These are phyloP conservation scores for Pantala flavescens DNA, from an alignment of 1,140 invertebrate species.

Conservation along the genomic window DNA sequence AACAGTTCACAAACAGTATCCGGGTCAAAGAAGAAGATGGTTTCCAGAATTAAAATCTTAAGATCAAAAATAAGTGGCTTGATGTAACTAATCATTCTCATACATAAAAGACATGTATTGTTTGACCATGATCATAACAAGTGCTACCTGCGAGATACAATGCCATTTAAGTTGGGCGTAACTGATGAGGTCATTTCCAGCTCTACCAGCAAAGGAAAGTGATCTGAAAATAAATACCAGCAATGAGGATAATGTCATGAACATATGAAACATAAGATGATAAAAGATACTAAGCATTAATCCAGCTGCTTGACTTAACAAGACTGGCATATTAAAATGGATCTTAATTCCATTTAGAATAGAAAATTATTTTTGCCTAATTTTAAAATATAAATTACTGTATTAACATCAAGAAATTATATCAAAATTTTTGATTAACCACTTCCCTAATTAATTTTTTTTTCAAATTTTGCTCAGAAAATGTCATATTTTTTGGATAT, in stretches of 20 bases:
- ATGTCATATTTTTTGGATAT: too few relatives aligned
- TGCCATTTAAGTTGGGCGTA: slow-evolving; percentile 26
- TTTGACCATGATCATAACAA: not conserved
- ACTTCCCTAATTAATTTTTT: too few relatives aligned
- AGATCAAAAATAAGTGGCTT: not conserved
- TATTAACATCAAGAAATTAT: not conserved
- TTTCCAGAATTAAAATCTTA: not conserved
- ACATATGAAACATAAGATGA: not conserved
- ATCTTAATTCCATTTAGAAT: not conserved
- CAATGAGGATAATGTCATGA: not conserved
- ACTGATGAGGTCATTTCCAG: slow-evolving; percentile 68
- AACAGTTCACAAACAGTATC: not conserved
- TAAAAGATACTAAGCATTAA: not conserved
- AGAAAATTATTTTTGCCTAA: not conserved
- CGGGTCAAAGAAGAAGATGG: not conserved
- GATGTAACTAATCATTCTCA: not conserved
- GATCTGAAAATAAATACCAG: slow-evolving; percentile 51
- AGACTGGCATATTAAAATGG: not conserved
- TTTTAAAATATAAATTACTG: not conserved
- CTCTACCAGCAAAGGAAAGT: slow-evolving; percentile 92
- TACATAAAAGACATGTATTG: not conserved
- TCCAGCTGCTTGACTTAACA: not conserved
- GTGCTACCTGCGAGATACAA: slow-evolving; percentile 37
- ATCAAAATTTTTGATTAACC: not conserved
- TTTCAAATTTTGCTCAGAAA: too few relatives aligned